A percentile compares a stretch with the other conserved stretches of the same genome.
Evolutionary conservation across 2,888 invertebrate genomes (phyloP).

Genomic region (Timandra comae): DNA sequence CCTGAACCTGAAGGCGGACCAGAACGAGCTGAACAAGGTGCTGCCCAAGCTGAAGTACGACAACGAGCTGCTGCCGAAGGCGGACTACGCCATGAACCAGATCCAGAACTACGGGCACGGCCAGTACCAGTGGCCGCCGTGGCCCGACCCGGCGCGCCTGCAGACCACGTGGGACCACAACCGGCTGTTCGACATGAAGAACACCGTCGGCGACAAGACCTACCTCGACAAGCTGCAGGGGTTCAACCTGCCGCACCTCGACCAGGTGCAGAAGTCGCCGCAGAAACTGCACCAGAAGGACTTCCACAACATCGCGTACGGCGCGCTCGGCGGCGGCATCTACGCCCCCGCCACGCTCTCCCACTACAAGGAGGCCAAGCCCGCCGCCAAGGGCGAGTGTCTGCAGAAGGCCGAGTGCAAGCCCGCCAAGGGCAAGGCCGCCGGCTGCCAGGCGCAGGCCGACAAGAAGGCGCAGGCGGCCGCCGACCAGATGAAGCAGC

Average conservation of each 20-base stretch:
- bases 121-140: slow-evolving; percentile 80
- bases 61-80: slow-evolving; percentile 73
- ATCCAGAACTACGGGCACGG: slow-evolving; percentile 81
- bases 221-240: slow-evolving; percentile 78
- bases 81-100: slow-evolving; percentile 80
- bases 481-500: slow-evolving; percentile 56
- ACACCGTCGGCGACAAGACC: slow-evolving; percentile 68
- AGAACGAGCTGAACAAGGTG: slow-evolving; percentile 74
- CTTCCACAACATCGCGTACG: slow-evolving; percentile 66
- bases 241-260: slow-evolving; percentile 77
- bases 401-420: slow-evolving; percentile 63
- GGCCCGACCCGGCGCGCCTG: slow-evolving; percentile 68
- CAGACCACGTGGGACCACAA: slow-evolving; percentile 74
- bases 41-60: slow-evolving; percentile 70
- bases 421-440: slow-evolving; percentile 54
- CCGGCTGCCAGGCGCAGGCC: slow-evolving; percentile 66
- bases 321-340: slow-evolving; percentile 56
- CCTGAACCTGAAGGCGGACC: slow-evolving; percentile 58
- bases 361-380: slow-evolving; percentile 65
- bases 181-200: slow-evolving; percentile 67
- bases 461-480: slow-evolving; percentile 58
- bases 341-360: slow-evolving; percentile 58
- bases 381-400: slow-evolving; percentile 57
- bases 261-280: slow-evolving; percentile 77
- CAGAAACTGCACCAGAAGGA: slow-evolving; percentile 75